Evolutionary conservation across 2,888 invertebrate genomes (phyloP), one percentile per base, ranked within the genome.

Genomic region (Synergus gifuensis): DNA sequence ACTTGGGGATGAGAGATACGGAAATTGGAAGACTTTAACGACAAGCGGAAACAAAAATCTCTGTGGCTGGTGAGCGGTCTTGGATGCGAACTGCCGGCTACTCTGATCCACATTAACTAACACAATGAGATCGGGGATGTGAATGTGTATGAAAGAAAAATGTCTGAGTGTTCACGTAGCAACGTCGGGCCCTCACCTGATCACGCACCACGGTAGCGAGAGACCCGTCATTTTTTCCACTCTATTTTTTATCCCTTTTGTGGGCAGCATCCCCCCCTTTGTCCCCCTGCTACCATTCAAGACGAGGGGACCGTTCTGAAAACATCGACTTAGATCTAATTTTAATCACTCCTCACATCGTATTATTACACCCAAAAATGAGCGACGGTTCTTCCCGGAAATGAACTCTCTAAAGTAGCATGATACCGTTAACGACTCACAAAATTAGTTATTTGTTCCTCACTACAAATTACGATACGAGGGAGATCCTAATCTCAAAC

Each of bases 201-300:
- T 88, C 89, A 87, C 90, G 90, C 87, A 89, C 85, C 85, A 90
- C 90, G 87, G 91, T 90, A 91, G 91, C 91, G 87, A 87, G 85
- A 87, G 87, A 86, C 88, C 89, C 88, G 88, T 90, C 90, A 89
- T 90, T 90, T 91, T 89, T 91, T 90, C 87, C 87, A 85, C 85
- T 86, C 85, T 84, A 83, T 87, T 87, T 87, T 87, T 87, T 85
- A 81, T 63, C 77, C 76, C 83, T 82, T 79, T 80, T 78, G 80
- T 67, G 67, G 54, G 78, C 80, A 78, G 78, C 81, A 76, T 77
- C 82, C 81, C 81, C 81, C 81, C 80, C 83, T 79, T 76, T 81
- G 79, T 77, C 69, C 36, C 40, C 60, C 78, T 46, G 2, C 28
- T 28, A 28, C 81, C 76, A 77, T 78, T 77, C 49, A 69, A 63